Evolutionary conservation across 2,113 vertebrate genomes (phyloP), one percentile per base, ranked within the genome.

Genomic region (Etheostoma cragini): DNA sequence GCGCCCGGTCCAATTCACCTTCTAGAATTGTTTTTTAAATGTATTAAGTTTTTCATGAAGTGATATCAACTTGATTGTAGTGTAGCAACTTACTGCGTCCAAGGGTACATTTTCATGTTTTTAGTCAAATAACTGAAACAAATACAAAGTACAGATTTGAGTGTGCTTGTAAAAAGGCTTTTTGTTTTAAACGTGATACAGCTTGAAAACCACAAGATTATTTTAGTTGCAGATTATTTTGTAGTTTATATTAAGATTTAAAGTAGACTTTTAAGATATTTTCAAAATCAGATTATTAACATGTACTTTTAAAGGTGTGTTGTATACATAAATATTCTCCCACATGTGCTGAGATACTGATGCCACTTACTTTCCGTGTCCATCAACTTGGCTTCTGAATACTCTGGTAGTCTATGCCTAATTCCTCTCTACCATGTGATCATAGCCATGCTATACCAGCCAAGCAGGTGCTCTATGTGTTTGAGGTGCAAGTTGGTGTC

Each of bases 401-500:
- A 64, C 35, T 78, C 21, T 38, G 30, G 0, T 17, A 8, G 66
- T n/a, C 24, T 57, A 2, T 71, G 65, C 63, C 72, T 85, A 74
- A 89, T 84, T 84, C 89, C 91, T 85, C 88, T 91, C 92, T 89
- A 89, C 92, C 88, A 92, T 87, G 64, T 8, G 46, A 91, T 93
- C 93, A 84, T 91, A 95, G 95, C 96, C 95, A 92, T 83, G 94
- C 95, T 56, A 46, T 76, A 94, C 91, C 94, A 95, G 91, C 90
- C 94, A 94, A 93, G 94, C 92, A 92, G 93, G 92, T 93, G 91
- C 92, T 92, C 62, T 72, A 67, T 83, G 88, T 91, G 92, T 97
- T 96, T 96, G 94, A 97, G 96, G 94, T 96, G 89, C 92, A 93
- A 95, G 94, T 93, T 92, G 94, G 96, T 95, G 89, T 97, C 95